phyloP scores from a whole-genome alignment of 2,113 vertebrate genomes.

The Eretmochelys imbricata region DNA sequence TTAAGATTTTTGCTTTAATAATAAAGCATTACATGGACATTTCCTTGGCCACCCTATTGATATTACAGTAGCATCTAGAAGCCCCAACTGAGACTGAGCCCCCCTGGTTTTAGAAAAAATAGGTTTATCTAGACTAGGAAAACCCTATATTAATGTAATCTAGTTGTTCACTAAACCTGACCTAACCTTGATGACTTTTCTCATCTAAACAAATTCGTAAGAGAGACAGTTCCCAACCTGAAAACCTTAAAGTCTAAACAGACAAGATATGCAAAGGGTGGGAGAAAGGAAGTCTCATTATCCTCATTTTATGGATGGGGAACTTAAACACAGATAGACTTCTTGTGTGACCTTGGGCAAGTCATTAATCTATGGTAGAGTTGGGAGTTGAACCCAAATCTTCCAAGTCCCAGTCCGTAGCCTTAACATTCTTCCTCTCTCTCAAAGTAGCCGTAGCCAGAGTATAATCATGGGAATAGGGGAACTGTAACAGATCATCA shows the following conservation, averaged over 20 bases:
- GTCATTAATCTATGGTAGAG: neutral
- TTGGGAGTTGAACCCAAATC: neutral
- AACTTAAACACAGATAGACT: neutral
- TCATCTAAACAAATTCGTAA: neutral
- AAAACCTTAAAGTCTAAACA: neutral
- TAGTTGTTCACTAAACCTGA: neutral
- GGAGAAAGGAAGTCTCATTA: neutral
- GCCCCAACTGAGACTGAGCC: neutral
- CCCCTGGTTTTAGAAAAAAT: neutral
- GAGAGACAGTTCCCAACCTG: neutral
- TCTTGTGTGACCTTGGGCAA: no score
- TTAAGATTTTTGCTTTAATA: neutral
- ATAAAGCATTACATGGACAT: neutral
- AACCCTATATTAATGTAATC: neutral
- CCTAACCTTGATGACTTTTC: neutral
- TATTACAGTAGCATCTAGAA: neutral
- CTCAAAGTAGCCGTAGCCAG: neutral
- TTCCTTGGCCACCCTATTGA: neutral
- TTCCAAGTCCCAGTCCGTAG: neutral
- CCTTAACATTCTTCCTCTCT: neutral
- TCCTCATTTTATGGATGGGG: neutral
- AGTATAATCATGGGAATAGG: neutral
- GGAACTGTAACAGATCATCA: accelerated
- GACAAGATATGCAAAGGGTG: neutral
- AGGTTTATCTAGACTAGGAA: neutral